Evolutionary conservation across 23 tunicate species (phyloP).

Genomic region (Styela clava): DNA sequence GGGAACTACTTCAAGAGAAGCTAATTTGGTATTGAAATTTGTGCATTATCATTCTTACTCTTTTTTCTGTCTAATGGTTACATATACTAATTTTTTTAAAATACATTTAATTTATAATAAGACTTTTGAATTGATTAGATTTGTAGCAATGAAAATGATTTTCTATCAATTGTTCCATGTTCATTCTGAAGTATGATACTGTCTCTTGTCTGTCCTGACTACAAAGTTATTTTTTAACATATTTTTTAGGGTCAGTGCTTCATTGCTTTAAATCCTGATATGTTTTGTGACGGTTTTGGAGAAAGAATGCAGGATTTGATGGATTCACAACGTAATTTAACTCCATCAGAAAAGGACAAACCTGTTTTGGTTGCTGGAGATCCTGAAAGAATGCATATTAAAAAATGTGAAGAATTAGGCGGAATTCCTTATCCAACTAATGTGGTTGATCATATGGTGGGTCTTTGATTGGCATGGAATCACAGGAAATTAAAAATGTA

Average conservation of each 20-base stretch:
- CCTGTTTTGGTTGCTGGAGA: constrained; percentile 97
- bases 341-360: constrained; percentile 58
- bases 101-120: not conserved
- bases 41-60: too few relatives aligned
- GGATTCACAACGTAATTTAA: constrained; percentile 54
- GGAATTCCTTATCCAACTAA: constrained; percentile 92
- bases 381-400: constrained; percentile 77
- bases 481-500: too few relatives aligned
- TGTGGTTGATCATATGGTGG: constrained; percentile 85
- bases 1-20: constrained; percentile 80
- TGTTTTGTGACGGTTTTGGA: constrained; percentile 91
- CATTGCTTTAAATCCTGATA: constrained; percentile 83
- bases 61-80: not conserved
- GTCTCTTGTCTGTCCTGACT: too few relatives aligned
- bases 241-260: constrained; percentile 99
- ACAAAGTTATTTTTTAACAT: too few relatives aligned
- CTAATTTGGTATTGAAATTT: constrained; percentile 91
- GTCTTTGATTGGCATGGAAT: too few relatives aligned
- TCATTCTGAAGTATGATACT: too few relatives aligned
- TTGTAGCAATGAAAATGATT: too few relatives aligned
- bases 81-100: not conserved
- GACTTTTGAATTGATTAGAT: too few relatives aligned
- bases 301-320: constrained; percentile 79
- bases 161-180: too few relatives aligned
- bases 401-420: constrained; percentile 75